Percentiles rank a stretch among this genome's conserved stretches.
These are phyloP conservation scores for Arenaria interpres DNA, from an alignment of 2,113 vertebrate species.

Conservation along the genomic window DNA sequence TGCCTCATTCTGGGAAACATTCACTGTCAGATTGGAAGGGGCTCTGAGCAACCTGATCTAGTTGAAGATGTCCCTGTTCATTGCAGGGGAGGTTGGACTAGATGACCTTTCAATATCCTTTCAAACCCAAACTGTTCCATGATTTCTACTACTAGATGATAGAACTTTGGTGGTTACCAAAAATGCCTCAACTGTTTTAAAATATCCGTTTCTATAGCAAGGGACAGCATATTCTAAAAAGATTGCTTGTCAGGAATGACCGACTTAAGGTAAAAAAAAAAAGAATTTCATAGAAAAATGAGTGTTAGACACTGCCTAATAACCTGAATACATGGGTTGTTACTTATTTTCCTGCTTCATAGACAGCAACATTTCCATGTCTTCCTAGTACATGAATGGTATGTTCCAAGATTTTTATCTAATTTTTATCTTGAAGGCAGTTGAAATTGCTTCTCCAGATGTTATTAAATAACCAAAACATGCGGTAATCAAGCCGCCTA, in stretches of 20 bases:
- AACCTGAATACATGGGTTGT: neutral
- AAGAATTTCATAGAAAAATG: neutral
- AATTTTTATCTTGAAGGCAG: slow-evolving; percentile 22
- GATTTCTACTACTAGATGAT: neutral
- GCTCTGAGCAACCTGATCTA: neutral
- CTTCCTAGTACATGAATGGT: neutral
- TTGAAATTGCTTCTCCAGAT: slow-evolving; percentile 48
- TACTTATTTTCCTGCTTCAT: neutral
- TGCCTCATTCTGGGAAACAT: neutral
- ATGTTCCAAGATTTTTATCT: slow-evolving; percentile 22
- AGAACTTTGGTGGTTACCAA: neutral
- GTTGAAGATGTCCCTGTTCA: neutral
- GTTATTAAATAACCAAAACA: slow-evolving; percentile 35
- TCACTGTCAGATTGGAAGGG: neutral
- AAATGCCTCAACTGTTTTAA: neutral
- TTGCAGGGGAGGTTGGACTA: neutral
- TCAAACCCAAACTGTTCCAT: neutral
- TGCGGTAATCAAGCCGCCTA: neutral
- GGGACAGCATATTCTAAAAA: neutral
- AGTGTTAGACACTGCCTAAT: neutral
- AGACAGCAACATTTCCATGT: neutral
- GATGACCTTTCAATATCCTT: neutral
- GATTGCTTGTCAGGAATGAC: neutral
- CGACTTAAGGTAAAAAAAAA: neutral
- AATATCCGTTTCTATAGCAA: neutral